Evolutionary conservation across 2,888 invertebrate species (phyloP).

Genomic region (Halocaridina rubra): DNA sequence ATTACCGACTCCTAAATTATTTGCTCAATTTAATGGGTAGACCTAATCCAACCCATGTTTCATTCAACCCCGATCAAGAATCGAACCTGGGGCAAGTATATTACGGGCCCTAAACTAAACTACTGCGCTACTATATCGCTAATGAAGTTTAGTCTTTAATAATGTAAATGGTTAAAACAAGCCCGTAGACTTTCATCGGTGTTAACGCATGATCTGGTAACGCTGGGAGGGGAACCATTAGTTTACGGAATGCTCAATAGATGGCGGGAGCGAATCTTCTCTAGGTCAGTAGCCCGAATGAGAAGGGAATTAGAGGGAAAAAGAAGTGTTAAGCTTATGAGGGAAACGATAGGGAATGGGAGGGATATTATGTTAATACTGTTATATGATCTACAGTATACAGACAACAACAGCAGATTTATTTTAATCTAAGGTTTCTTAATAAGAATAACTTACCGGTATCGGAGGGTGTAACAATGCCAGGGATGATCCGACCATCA

Average conservation of each 20-base stretch:
- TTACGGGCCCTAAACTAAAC: too few species aligned
- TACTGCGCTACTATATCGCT: too few species aligned
- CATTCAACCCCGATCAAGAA: too few species aligned
- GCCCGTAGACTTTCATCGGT: too few species aligned
- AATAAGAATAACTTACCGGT: conserved; percentile 27
- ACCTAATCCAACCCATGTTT: too few species aligned
- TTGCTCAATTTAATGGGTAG: too few species aligned
- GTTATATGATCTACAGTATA: not conserved
- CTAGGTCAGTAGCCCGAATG: not conserved
- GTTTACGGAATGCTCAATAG: conserved; percentile 8
- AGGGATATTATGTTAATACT: not conserved
- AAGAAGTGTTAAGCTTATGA: not conserved
- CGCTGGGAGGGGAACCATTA: not conserved
- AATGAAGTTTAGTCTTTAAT: too few species aligned
- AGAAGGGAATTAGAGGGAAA: not conserved
- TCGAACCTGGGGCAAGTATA: too few species aligned
- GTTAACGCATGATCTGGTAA: too few species aligned
- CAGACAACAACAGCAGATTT: not conserved
- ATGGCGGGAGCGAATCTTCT: conserved; percentile 21
- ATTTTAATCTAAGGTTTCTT: not conserved
- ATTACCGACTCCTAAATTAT: too few species aligned
- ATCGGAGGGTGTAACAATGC: conserved; percentile 45
- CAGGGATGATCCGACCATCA: not conserved
- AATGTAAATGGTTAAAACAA: too few species aligned
- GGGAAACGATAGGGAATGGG: not conserved